Evolutionary conservation across 2,888 invertebrate genomes (phyloP), one percentile per base, ranked within the genome.

Genomic region (Ennomos erosarius): DNA sequence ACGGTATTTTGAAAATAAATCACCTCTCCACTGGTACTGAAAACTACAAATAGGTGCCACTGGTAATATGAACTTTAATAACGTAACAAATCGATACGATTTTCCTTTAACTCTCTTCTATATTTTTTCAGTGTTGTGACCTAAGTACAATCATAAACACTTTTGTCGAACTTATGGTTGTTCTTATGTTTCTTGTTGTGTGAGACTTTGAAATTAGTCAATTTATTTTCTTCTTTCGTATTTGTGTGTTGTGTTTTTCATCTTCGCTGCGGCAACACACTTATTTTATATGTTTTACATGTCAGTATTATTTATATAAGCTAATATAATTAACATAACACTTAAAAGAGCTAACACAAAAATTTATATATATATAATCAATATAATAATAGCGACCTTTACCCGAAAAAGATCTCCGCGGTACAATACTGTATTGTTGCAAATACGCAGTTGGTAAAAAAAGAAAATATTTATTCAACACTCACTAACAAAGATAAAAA

Each of bases 191-290:
- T 59, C 37, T 46, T 36, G 9, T 47, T 55, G 50, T 57, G 49
- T 58, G 61, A 26, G 16, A 43, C 36, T 56, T 10, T 12, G 50
- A 47, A 50, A 37, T 47, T 33, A 39, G 36, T 45, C 9, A 26
- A 13, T 16, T 12, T 40, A 26, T 42, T n/a, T 42, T 51, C 48
- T 11, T 52, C n/a, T 48, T 37, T 60, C 38, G 9, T 47, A 36
- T 37, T 39, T 66, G 60, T 64, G 63, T 69, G 67, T 65, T 63
- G 61, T 65, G 64, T 52, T 59, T 61, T 55, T 66, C 59, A 34
- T 56, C 50, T 60, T 55, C 45, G 45, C 12, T 55, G 40, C 52
- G 56, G 40, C 53, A 44, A 47, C 42, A 55, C 40, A 33, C 54
- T 34, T 2, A 34, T 64, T 59, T 11, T 12, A 40, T 47, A 64